Base-by-base conservation (phyloP, 2,797 vertebrate genomes). In the Amazona ochrocephala region DNA sequence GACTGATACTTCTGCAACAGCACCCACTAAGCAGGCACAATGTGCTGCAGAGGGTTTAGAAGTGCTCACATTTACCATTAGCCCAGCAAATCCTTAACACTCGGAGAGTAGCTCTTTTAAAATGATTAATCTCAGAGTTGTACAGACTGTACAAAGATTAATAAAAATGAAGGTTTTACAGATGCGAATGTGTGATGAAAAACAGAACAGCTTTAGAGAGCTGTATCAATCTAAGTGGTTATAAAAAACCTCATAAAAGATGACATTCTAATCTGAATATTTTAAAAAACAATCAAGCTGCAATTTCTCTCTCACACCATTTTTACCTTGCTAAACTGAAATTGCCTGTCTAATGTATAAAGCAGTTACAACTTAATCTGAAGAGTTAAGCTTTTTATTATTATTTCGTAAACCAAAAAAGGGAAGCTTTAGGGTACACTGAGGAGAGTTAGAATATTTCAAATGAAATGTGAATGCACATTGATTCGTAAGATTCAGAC, bases 111-210 rank as follows among this genome's bases (percentile, higher is more conserved):
- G 92, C 95, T 97, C 95, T 97, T 97, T 97, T 96, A 96, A 97
- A 97, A 98, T 97, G 97, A 98, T 98, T 97, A 96, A 98, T 96
- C 97, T 95, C 95, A 5, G 93, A 96, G 73, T 86, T 97, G 89
- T 94, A 96, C 97, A 97, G 97, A 97, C 94, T 97, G 96, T 94
- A 92, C 91, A 91, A 91, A 96, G 97, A 97, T 98, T 97, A 97
- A 97, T 97, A 98, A 98, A 97, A 98, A 96, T 94, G 93, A 98
- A 97, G 94, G 94, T 87, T 97, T 97, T 97, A 97, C 97, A 97
- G 97, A 98, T 97, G 97, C 97, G 95, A 89, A 93, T 48, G 91
- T 95, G 93, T 97, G 96, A 97, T 93, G 92, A 94, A 98, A 98
- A 98, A 95, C 98, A 98, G 98, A 98, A 88, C 97, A 94, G 76